A percentile compares a stretch with the other conserved stretches of the same genome.
These are phyloP conservation scores for Sebastes alutus DNA, from an alignment of 2,797 vertebrate genomes.

Conservation along the genomic window DNA sequence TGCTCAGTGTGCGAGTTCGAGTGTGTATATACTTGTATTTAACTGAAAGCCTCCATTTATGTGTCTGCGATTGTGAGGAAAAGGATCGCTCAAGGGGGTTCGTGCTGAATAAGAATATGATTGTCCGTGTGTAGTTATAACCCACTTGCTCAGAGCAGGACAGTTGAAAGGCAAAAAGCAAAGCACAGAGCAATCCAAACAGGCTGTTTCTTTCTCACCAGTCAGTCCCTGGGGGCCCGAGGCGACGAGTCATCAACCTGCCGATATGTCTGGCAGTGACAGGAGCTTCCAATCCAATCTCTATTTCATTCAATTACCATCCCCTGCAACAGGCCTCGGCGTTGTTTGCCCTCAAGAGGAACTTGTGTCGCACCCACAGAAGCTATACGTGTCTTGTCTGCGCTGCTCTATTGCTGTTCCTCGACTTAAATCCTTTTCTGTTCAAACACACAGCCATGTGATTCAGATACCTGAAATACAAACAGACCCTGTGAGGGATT, in stretches of 20 bases:
- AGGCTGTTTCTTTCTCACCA: slow-evolving; percentile 56
- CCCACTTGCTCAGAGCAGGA: slow-evolving; percentile 20
- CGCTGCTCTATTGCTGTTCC: slow-evolving; percentile 26
- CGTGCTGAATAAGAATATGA: slow-evolving; percentile 24
- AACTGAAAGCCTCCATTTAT: slow-evolving; percentile 35
- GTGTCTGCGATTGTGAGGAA: slow-evolving; percentile 6
- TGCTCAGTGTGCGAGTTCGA: slow-evolving; percentile 47
- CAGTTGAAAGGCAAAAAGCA: slow-evolving; percentile 45
- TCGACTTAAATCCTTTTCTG: slow-evolving; percentile 42
- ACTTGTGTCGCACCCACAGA: slow-evolving; percentile 47
- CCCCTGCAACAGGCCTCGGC: slow-evolving; percentile 61
- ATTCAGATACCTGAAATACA: slow-evolving; percentile 27
- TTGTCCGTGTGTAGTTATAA: slow-evolving; percentile 23
- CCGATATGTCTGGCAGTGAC: slow-evolving; percentile 74
- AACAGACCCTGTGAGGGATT: not conserved
- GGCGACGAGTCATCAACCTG: slow-evolving; percentile 69
- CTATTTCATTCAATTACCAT: slow-evolving; percentile 80
- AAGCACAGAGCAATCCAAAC: slow-evolving; percentile 42
- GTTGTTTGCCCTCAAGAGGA: slow-evolving; percentile 66
- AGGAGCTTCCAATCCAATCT: slow-evolving; percentile 78
- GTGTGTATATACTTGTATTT: slow-evolving; percentile 28
- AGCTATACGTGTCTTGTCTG: slow-evolving; percentile 32
- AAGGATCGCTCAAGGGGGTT: not conserved
- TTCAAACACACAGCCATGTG: slow-evolving; percentile 24
- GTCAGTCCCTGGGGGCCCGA: slow-evolving; percentile 49